Conservation (phyloP, 2,888 invertebrate species). For the Conops quadrifasciatus region DNA sequence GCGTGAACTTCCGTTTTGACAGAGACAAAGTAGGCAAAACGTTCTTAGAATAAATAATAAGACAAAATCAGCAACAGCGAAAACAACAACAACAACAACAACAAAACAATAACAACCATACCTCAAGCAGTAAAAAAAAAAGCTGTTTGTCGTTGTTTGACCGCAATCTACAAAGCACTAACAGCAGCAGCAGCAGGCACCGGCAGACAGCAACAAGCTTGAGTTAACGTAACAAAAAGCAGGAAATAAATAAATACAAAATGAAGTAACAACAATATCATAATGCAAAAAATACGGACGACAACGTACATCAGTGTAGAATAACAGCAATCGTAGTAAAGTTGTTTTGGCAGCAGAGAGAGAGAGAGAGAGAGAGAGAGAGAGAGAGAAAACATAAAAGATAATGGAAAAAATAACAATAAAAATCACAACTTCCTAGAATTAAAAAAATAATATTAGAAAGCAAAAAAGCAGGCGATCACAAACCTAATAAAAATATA, state of each 20-base stretch:
- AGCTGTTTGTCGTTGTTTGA: conserved; percentile 18
- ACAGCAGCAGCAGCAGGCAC: background rate
- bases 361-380: background rate
- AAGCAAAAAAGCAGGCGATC: background rate
- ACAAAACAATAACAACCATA: conserved; percentile 42
- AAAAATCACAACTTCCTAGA: too few relatives aligned
- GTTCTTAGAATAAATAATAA: conserved; percentile 25
- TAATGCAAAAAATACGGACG: background rate
- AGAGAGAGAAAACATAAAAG: background rate
- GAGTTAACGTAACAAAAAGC: conserved; percentile 37
- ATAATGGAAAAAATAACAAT: background rate
- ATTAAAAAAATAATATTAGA: too few relatives aligned
- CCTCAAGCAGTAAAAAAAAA: background rate
- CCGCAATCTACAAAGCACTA: conserved; percentile 24
- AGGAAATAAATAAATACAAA: conserved; percentile 45
- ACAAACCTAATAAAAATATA: background rate
- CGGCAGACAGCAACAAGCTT: conserved; percentile 41
- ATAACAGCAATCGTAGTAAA: conserved; percentile 34
- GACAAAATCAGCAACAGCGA: conserved; percentile 11
- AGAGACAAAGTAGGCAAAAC: background rate
- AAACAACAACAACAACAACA: conserved; percentile 42
- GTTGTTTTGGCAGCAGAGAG: background rate
- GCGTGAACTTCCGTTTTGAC: conserved; percentile 19
- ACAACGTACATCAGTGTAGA: conserved; percentile 20
- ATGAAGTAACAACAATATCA: background rate